Evolutionary conservation across 2,113 vertebrate genomes (phyloP), one percentile per base, ranked within the genome.

Genomic region (Rattus rattus): DNA sequence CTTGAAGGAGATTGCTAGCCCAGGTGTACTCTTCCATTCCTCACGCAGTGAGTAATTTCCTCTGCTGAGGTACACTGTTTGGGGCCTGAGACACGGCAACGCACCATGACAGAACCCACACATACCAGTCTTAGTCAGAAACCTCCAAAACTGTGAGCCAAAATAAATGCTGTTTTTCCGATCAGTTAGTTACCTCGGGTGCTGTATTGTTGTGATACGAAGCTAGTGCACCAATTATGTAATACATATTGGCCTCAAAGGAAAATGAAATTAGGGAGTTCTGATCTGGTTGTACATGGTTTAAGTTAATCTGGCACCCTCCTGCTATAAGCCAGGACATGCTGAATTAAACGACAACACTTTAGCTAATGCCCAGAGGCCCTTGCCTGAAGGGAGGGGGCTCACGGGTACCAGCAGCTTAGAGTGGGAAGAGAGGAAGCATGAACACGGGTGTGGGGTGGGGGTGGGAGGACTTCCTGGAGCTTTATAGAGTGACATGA

Each of bases 251-350:
- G 81, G 80, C 69, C 59, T 89, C 36, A 87, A 83, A 91, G 28
- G 54, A 91, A 93, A 91, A 81, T 43, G 39, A 95, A 92, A 87
- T 52, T n/a, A 88, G 81, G 16, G 19, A 61, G 39, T 73, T 87
- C n/a, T 85, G 30, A 16, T 81, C n/a, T 96, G 59, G 24, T 47
- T 91, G n/a, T 91, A 30, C 39, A 10, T 56, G 1, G 24, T 14
- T 6, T 52, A 63, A 56, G 36, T 67, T 72, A 84, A 43, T 12
- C 28, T 84, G 36, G 88, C 43, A 26, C 0, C 4, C 6, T 65
- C 28, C 30, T 88, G 17, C 69, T 77, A 0, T 86, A 69, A 86
- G 43, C 63, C 17, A 13, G 63, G 43, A 20, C 43, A 49, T 49
- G 61, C 33, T 49, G 63, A 69, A 69, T 88, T 77, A 84, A 88